Base-by-base conservation (phyloP, 23 tunicate genomes). In the Halocynthia roretzi region DNA sequence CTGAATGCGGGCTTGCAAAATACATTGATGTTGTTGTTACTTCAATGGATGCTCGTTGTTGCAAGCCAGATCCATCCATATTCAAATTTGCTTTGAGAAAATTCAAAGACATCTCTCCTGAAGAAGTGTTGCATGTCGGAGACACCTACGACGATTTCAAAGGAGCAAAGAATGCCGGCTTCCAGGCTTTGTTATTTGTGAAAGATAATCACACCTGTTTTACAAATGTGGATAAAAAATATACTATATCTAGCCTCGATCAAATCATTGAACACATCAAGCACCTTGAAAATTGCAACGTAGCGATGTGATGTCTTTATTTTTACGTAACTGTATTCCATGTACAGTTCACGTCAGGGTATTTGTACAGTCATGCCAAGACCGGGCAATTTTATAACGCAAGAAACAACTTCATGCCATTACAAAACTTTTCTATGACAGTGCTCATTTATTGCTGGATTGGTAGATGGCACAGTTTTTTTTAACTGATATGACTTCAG, bases 21-120 rank as follows among this genome's bases (percentile, higher is more conserved):
- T 70, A 76, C 68, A 57, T 84, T 51, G 88, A 84, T 17, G 52
- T 68, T 84, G 83, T 75, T 52, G 61, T 84, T 7, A 84, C 83
- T 0, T 70, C 83, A 10, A 54, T 51, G 50, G 73, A 84, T 8
- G 71, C 83, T 67, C 72, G 76, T 14, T 77, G 60, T 84, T 82
- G 78, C 53, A 84, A 84, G 50, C 88, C 88, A 10, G 77, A 77
- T 56, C 49, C 31, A 10, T 61, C 63, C 11, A 84, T 84, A 79
- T 84, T 84, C 61, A 82, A 77, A 7, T 50, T 40, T 57, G 82
- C 88, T 21, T 61, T 84, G 52, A 56, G 78, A 50, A 74, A 74
- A 54, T 54, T 74, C 20, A 11, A 44, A 8, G 64, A 54, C 40
- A 54, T 53, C 9, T 62, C 19, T 21, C 19, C 31, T 9, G 56